Conservation (phyloP, 2,888 invertebrate species). For the Scaptomyza cyrtandrae region DNA sequence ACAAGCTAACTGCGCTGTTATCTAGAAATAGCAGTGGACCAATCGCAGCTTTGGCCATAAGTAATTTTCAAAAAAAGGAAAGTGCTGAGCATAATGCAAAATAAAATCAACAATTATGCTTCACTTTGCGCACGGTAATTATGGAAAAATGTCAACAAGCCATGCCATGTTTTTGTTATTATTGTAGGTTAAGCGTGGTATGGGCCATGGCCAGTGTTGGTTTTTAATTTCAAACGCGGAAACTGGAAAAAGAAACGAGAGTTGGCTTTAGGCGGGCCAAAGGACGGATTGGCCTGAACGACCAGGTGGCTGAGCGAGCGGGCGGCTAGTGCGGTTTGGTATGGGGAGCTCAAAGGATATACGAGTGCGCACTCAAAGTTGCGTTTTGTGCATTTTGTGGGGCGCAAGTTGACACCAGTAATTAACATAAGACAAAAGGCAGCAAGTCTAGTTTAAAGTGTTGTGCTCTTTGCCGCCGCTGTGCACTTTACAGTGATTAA, state of each 20-base stretch:
- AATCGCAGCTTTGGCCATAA: constrained; percentile 15
- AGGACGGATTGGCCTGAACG: not conserved
- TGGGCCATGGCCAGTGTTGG: constrained; percentile 76
- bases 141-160: constrained; percentile 80
- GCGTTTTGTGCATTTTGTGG: constrained; percentile 57
- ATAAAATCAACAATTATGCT: constrained; percentile 76
- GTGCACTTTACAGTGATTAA: constrained; percentile 77
- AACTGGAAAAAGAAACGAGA: constrained; percentile 43
- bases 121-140: constrained; percentile 78
- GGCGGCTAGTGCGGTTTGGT: not conserved
- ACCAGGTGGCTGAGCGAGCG: not conserved
- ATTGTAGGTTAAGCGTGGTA: constrained; percentile 71
- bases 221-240: constrained; percentile 78
- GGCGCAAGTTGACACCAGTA: constrained; percentile 74
- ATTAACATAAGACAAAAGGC: constrained; percentile 79
- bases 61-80: constrained; percentile 38
- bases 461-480: constrained; percentile 67
- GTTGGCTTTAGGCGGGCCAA: constrained; percentile 18
- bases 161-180: constrained; percentile 58
- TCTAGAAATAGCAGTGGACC: constrained; percentile 2
- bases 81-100: constrained; percentile 63
- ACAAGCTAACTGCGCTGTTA: constrained; percentile 33
- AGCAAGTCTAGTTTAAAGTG: constrained; percentile 57
- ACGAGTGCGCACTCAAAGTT: constrained; percentile 72
- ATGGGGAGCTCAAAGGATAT: constrained; percentile 71